phyloP scores from a whole-genome alignment of 2,888 invertebrate species.

The Cactoblastis cactorum region DNA sequence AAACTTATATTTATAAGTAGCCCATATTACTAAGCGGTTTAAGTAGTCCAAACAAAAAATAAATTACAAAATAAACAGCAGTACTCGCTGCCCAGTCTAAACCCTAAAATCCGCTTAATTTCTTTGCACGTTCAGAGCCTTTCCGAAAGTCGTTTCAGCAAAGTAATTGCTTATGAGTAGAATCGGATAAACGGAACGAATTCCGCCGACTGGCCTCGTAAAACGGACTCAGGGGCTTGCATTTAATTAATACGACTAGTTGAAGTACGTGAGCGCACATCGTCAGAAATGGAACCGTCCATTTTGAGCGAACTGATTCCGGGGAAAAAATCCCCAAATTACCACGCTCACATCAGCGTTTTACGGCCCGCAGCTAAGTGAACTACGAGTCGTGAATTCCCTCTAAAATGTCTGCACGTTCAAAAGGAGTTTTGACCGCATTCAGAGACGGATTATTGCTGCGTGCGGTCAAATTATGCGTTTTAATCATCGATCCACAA shows the following conservation, averaged over 20 bases:
- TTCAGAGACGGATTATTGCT: not conserved
- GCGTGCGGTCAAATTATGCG: not conserved
- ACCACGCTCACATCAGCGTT: conserved; percentile 40
- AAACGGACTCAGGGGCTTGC: conserved; percentile 74
- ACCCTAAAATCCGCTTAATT: conserved; percentile 67
- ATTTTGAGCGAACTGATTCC: conserved; percentile 58
- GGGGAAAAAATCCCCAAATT: conserved; percentile 54
- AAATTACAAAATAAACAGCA: not conserved
- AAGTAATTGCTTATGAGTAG: conserved; percentile 78
- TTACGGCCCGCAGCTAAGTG: conserved; percentile 33
- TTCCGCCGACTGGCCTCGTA: conserved; percentile 63
- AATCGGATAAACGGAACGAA: conserved; percentile 74
- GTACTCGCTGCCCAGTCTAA: conserved; percentile 26
- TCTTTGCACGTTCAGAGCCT: conserved; percentile 63
- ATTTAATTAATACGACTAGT: conserved; percentile 74
- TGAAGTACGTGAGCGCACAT: conserved; percentile 65
- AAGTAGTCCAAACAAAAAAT: too few species aligned
- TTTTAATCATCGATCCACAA: too few species aligned
- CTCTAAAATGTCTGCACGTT: conserved; percentile 16
- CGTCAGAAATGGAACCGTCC: conserved; percentile 61
- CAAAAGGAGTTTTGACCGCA: conserved; percentile 4
- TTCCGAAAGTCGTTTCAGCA: conserved; percentile 65
- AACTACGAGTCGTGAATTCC: conserved; percentile 34
- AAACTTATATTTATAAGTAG: too few species aligned
- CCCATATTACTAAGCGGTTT: too few species aligned